Percentiles rank a stretch among this genome's conserved stretches.
phyloP scores from a whole-genome alignment of 1,140 invertebrate species.

The Aleiodes sp. region DNA sequence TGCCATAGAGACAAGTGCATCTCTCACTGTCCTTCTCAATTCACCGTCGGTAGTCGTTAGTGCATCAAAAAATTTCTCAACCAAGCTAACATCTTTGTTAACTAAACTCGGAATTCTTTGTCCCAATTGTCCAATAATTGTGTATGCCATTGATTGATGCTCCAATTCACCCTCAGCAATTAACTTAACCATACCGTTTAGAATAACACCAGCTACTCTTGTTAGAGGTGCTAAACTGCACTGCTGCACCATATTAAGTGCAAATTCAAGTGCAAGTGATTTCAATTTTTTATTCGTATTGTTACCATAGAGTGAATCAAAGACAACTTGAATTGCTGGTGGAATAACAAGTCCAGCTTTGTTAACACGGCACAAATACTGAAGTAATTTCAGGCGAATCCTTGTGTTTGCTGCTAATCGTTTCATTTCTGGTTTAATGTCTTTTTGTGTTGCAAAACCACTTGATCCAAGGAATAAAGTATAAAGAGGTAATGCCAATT shows the following conservation, averaged over 20 bases:
- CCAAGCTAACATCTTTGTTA: conserved; percentile 73
- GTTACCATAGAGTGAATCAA: conserved; percentile 85
- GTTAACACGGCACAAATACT: conserved; percentile 82
- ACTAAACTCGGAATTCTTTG: conserved; percentile 75
- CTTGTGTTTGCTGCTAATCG: conserved; percentile 80
- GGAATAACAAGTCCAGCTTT: conserved; percentile 83
- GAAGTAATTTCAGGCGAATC: conserved; percentile 85
- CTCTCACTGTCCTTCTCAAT: conserved; percentile 67
- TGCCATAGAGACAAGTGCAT: conserved; percentile 70
- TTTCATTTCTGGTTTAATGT: conserved; percentile 71
- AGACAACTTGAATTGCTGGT: conserved; percentile 80
- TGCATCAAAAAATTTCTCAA: conserved; percentile 75
- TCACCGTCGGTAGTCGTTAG: conserved; percentile 69
- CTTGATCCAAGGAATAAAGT: conserved; percentile 80
- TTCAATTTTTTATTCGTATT: conserved; percentile 87
- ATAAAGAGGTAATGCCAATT: conserved; percentile 78
- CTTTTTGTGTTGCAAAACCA: conserved; percentile 68
- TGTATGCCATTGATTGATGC: conserved; percentile 78
- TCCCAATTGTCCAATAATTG: conserved; percentile 78
- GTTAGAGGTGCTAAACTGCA: conserved; percentile 61
- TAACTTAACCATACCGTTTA: conserved; percentile 61
- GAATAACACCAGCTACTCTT: conserved; percentile 59
- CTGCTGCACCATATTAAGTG: conserved; percentile 82
- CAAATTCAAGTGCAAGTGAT: conserved; percentile 82
- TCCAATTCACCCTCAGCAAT: conserved; percentile 65